Base-by-base conservation (phyloP, 2,113 vertebrate species). In the Anolis sagrei region DNA sequence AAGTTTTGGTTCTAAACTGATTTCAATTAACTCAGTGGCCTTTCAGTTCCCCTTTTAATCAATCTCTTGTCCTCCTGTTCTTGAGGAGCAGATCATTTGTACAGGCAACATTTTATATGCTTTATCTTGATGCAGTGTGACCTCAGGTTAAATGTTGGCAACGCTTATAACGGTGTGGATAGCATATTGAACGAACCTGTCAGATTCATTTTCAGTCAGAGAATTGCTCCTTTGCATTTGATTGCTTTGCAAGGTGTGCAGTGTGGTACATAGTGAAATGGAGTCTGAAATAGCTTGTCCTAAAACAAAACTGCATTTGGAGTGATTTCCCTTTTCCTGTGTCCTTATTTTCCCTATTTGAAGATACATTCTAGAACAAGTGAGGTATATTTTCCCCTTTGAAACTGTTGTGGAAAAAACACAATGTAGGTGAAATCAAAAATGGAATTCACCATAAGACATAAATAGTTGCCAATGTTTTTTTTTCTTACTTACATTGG, bases 291-390 rank as follows among this genome's bases (percentile, higher is more conserved):
- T 69, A 90, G 83, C 2, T 74, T 58, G 9, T 27, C 1, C 58
- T 87, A 6, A 23, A 74, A 29, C 44, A 23, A 7, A 29, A 27
- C 54, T 14, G 51, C 66, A 3, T 27, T 23, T 44, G 9, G 7
- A 23, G 23, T 25, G 27, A 4, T n/a, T 9, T 39, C 72, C 23
- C 32, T 48, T 86, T 76, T 70, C 27, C 70, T 36, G 69, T 72
- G 7, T 34, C 19, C 16, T 72, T n/a, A 69, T 94, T 93, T 86
- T 87, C 74, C 91, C 87, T 58, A 58, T 86, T 87, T 96, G 96
- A 87, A 93, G 96, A 58, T 90, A 66, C 79, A 95, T 97, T 92
- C 95, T 94, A 79, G 82, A 96, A 73, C 90, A 86, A 85, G 89
- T 95, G 88, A 92, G 92, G 14, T 91, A 58, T 14, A 14, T 58